phyloP scores from a whole-genome alignment of 2,888 invertebrate species.

The Tetragnatha montana region DNA sequence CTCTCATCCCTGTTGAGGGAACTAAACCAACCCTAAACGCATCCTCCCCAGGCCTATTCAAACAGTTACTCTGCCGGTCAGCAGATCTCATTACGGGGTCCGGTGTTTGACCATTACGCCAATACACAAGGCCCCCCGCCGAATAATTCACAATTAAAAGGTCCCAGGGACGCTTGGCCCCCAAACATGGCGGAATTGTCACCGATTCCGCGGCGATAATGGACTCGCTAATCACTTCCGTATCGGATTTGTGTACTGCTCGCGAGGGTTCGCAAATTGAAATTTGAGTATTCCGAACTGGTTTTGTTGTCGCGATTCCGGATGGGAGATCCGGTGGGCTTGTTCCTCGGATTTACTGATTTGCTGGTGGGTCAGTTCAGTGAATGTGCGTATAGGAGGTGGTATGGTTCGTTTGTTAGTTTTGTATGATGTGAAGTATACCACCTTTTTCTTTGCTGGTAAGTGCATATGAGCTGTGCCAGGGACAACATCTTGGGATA shows the following conservation, averaged over 20 bases:
- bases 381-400: too few relatives aligned
- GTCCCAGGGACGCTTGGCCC: background rate
- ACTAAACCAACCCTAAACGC: background rate
- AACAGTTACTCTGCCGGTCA: too few relatives aligned
- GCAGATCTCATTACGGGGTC: background rate
- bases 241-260: background rate
- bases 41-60: too few relatives aligned
- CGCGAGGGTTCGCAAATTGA: background rate
- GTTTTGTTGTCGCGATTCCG: background rate
- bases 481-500: too few relatives aligned
- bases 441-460: too few relatives aligned
- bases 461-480: too few relatives aligned
- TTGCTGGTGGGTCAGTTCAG: too few relatives aligned
- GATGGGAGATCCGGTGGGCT: background rate
- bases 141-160: conserved; percentile 36
- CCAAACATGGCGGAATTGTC: background rate
- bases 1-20: background rate
- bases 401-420: too few relatives aligned
- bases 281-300: background rate
- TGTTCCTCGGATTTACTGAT: too few relatives aligned
- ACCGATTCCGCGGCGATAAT: background rate
- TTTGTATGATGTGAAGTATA: too few relatives aligned
- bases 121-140: background rate
- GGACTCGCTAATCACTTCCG: background rate
- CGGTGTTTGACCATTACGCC: conserved; percentile 18